These are phyloP conservation scores for Periophthalmodon schlosseri DNA, from an alignment of 2,113 vertebrate genomes.

Conservation along the genomic window DNA sequence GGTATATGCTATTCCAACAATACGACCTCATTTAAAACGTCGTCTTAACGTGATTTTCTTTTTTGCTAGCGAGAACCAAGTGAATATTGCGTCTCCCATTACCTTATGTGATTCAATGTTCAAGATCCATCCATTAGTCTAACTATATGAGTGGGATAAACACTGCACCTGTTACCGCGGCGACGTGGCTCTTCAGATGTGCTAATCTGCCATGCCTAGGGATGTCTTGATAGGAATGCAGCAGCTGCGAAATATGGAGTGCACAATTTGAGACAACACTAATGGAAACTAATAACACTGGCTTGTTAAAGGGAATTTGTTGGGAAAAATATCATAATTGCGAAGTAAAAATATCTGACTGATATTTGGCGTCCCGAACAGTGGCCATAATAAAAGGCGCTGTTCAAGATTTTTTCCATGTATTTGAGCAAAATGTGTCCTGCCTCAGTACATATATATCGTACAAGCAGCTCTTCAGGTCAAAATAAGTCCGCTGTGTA, in stretches of 20 bases:
- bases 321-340: not conserved
- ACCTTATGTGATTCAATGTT: conserved; percentile 7
- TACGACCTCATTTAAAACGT: not conserved
- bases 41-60: not conserved
- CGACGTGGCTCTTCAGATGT: conserved; percentile 30
- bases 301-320: conserved; percentile 13
- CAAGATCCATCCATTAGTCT: conserved; percentile 18
- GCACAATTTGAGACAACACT: conserved; percentile 22
- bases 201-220: conserved; percentile 30
- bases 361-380: too few relatives aligned
- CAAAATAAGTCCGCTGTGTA: too few relatives aligned
- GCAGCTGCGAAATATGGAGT: conserved; percentile 26
- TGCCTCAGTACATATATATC: too few relatives aligned
- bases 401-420: too few relatives aligned
- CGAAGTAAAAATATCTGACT: too few relatives aligned
- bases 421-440: too few relatives aligned
- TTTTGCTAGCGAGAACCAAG: not conserved
- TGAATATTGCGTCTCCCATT: not conserved
- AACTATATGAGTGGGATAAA: conserved; percentile 30
- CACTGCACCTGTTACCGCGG: conserved; percentile 25
- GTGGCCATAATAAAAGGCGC: too few relatives aligned
- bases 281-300: conserved; percentile 33
- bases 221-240: conserved; percentile 17
- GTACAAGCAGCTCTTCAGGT: too few relatives aligned
- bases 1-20: not conserved